Evolutionary conservation across 2,888 invertebrate species (phyloP), one percentile per base, ranked within the genome.

Genomic region (Odontothrips loti): DNA sequence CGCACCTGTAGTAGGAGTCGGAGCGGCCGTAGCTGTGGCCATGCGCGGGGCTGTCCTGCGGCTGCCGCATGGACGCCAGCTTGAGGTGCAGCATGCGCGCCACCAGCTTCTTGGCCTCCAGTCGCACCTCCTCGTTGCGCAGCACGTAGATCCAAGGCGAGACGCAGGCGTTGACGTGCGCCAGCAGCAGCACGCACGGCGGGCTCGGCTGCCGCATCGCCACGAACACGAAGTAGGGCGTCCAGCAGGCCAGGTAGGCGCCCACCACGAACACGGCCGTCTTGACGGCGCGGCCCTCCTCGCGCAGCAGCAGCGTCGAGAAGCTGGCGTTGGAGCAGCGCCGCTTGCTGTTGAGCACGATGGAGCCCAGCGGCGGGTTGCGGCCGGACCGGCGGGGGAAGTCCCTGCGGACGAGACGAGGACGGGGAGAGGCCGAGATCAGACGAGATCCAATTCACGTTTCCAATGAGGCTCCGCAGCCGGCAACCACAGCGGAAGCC

Each of bases 61-160:
- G 68, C 68, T 23, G 23, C 23, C 68, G 68, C 23, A 20, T 17
- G 20, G 15, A 20, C 20, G 68, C 23, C 68, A 75, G 68, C 23
- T 75, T 75, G 82, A 83, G 79, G 83, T 82, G 17, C 83, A 81
- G 34, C 80, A 78, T 10, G 48, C 80, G 43, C 27, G 68, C 68
- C 68, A 75, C 68, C 68, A 75, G 68, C 68, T 75, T 75, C 68
- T 75, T 75, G 68, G 68, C 86, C 82, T 87, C 87, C 79, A 86
- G 86, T 79, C 87, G 85, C 1, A 87, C 87, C 34, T 86, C 86
- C 82, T 87, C 86, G 83, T 88, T 88, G 12, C 90, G 86, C 84
- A 89, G 89, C 58, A 89, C 89, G 85, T 90, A 90, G 63, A 89
- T 88, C 82, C 89, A 86, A 3, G 90, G 89, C 83, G 83, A 81